Evolutionary conservation across 2,797 vertebrate species (phyloP), one percentile per base, ranked within the genome.

Genomic region (Mico argentatus): DNA sequence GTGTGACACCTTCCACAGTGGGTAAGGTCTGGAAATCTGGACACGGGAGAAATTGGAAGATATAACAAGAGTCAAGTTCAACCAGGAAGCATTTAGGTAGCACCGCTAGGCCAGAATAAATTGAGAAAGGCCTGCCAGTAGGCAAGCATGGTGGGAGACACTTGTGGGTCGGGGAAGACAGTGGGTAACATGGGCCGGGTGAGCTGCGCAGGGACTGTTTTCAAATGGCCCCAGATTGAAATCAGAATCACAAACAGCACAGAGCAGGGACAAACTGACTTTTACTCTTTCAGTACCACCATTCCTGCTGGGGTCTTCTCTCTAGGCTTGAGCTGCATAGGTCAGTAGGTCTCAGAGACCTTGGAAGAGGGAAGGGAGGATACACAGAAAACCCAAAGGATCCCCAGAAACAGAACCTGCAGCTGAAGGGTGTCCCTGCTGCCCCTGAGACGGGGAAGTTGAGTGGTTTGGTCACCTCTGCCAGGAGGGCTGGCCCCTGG

Each of bases 121-220:
- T 85, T 59, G n/a, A 79, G 86, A 46, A 50, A 72, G 55, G 30
- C 33, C 67, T 64, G 79, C 26, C 57, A n/a, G 88, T 0, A 19
- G 85, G 36, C 19, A 57, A 41, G 26, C 12, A 15, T 0, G 7
- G 27, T 24, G 61, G 75, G 26, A 30, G 76, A 81, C 2, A 44
- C 22, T 39, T 24, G 27, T 5, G 41, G 41, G 33, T 6, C 1
- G 0, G 27, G 72, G 52, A 67, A 76, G 44, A 57, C 6, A 79
- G 36, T 22, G 52, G 4, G 7, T 12, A 30, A n/a, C 6, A 2
- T 1, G 12, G 12, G 24, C 8, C 0, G 7, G 39, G 30, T 13
- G 59, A 50, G 41, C 89, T 75, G 24, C 22, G 36, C 33, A 64
- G 17, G 86, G 10, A 61, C 41, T 36, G 14, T 59, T 83, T 93